Percentiles rank a stretch among this genome's conserved stretches.
These are phyloP conservation scores for Eurypyga helias DNA, from an alignment of 2,113 vertebrate species.

Conservation along the genomic window DNA sequence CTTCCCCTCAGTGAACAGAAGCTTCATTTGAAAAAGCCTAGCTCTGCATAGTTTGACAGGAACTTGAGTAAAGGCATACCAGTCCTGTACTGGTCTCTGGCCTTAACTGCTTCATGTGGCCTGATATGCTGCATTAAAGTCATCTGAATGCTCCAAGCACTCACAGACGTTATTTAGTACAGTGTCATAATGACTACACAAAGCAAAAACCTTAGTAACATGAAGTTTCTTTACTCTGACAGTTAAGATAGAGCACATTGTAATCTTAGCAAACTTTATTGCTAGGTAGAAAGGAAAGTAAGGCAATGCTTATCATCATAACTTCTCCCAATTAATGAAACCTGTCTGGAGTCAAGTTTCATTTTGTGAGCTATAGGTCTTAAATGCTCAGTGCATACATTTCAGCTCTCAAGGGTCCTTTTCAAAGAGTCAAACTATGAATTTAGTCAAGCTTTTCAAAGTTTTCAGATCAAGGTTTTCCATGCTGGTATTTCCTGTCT, in stretches of 20 bases:
- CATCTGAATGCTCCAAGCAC: background rate
- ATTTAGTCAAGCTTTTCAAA: slow-evolving; percentile 46
- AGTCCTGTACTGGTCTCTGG: background rate
- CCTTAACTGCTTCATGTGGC: background rate
- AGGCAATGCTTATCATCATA: slow-evolving; percentile 67
- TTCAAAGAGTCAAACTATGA: slow-evolving; percentile 41
- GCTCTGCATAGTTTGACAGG: background rate
- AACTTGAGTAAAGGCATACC: background rate
- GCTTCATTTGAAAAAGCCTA: background rate
- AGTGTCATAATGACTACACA: background rate
- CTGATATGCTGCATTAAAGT: background rate
- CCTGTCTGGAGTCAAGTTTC: slow-evolving; percentile 67
- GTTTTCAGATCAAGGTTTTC: slow-evolving; percentile 58
- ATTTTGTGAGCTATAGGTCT: slow-evolving; percentile 35
- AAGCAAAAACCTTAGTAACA: slow-evolving; percentile 15
- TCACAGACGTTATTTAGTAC: background rate
- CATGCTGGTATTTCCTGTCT: slow-evolving; percentile 51
- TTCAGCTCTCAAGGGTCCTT: slow-evolving; percentile 50
- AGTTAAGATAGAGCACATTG: slow-evolving; percentile 48
- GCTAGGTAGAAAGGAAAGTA: slow-evolving; percentile 17
- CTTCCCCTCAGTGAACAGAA: background rate
- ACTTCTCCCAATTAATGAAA: slow-evolving; percentile 68
- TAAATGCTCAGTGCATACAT: slow-evolving; percentile 13
- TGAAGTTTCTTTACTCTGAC: slow-evolving; percentile 25
- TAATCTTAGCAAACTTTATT: slow-evolving; percentile 47